A percentile compares a stretch with the other conserved stretches of the same genome.
Conservation (phyloP, 1,140 invertebrate species). For the Plectrocnemia conspersa region DNA sequence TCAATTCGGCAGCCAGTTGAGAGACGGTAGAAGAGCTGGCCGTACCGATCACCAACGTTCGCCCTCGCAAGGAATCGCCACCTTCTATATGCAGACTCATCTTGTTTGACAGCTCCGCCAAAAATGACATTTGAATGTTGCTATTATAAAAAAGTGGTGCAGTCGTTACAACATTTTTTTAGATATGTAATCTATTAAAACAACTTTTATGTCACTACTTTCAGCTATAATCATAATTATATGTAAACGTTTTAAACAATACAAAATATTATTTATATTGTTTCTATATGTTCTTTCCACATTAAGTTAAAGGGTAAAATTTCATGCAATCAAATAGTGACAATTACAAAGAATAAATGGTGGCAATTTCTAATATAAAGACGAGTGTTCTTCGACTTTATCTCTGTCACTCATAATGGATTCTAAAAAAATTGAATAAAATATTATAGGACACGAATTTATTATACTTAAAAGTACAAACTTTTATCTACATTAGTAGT, state of each 20-base stretch:
- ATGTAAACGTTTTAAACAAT: too few relatives aligned
- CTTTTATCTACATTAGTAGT: too few relatives aligned
- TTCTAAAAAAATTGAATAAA: slow-evolving; percentile 12
- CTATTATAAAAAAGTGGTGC: background rate
- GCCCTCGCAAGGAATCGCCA: background rate
- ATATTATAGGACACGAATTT: background rate
- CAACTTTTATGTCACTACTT: background rate
- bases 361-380: too few relatives aligned
- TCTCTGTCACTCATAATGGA: too few relatives aligned
- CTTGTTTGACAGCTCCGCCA: background rate
- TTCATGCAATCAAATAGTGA: too few relatives aligned
- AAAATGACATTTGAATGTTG: background rate
- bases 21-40: slow-evolving; percentile 70
- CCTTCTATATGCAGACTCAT: background rate
- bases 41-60: background rate
- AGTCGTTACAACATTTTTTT: background rate
- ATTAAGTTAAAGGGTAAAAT: too few relatives aligned
- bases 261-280: too few relatives aligned
- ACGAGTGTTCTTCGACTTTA: too few relatives aligned
- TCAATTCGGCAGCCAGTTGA: slow-evolving; percentile 68
- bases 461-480: too few relatives aligned
- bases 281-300: too few relatives aligned
- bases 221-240: too few relatives aligned
- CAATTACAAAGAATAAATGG: background rate
- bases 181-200: background rate